phyloP scores from a whole-genome alignment of 2,888 invertebrate genomes.

The Tipula lateralis region DNA sequence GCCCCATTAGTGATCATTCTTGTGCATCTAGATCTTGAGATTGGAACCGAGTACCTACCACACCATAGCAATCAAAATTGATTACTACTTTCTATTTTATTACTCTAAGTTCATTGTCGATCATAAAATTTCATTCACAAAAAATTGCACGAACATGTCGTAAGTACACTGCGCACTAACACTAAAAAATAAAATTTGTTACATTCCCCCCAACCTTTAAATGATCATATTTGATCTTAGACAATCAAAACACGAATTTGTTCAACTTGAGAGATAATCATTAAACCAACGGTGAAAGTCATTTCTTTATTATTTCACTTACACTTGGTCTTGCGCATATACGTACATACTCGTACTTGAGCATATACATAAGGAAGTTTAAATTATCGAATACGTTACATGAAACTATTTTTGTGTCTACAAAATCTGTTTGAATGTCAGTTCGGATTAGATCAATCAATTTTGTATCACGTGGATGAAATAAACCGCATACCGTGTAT shows the following conservation, averaged over 20 bases:
- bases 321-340: neutral
- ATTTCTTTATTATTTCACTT: neutral
- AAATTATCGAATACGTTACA: neutral
- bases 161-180: neutral
- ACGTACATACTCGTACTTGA: too few species aligned
- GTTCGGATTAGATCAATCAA: neutral
- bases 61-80: too few species aligned
- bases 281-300: neutral
- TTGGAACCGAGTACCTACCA: too few species aligned
- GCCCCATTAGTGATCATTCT: too few species aligned
- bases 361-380: neutral
- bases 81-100: neutral
- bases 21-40: too few species aligned
- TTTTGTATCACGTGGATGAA: neutral
- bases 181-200: neutral
- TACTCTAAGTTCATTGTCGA: neutral
- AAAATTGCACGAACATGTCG: neutral
- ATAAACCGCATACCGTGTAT: too few species aligned
- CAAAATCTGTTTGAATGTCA: neutral
- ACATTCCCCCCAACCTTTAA: neutral
- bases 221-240: neutral
- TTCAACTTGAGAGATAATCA: neutral
- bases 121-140: neutral
- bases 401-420: neutral
- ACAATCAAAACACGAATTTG: neutral